Evolutionary conservation across 1,140 invertebrate genomes (phyloP).

Genomic region (Gonioctena quinquepunctata): DNA sequence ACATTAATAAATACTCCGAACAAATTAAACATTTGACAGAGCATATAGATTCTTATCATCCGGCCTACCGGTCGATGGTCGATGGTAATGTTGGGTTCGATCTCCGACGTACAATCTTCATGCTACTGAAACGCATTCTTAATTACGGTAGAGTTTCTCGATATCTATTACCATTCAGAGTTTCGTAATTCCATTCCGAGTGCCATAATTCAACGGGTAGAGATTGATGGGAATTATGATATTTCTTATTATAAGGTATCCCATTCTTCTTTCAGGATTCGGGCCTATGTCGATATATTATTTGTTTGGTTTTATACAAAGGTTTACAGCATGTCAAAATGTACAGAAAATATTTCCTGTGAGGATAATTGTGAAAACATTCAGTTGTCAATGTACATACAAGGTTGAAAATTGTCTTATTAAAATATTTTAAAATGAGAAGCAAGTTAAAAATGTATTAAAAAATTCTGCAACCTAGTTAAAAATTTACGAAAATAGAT

Average conservation of each 20-base stretch:
- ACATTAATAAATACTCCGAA: slow-evolving; percentile 50
- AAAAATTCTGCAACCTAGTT: no score
- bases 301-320: no score
- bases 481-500: no score
- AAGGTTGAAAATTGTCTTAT: no score
- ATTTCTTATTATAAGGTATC: background rate
- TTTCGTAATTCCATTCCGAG: background rate
- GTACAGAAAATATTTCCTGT: no score
- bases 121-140: slow-evolving; percentile 21
- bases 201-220: background rate
- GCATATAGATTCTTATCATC: slow-evolving; percentile 44
- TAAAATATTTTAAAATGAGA: no score
- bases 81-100: slow-evolving; percentile 35
- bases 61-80: slow-evolving; percentile 37
- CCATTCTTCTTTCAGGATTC: no score
- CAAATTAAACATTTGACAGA: slow-evolving; percentile 52
- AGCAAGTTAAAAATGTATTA: no score
- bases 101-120: slow-evolving; percentile 32
- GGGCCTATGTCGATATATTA: no score
- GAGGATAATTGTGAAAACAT: no score
- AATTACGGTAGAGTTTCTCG: background rate
- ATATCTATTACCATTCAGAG: background rate
- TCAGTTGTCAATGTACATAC: no score
- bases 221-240: background rate
- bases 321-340: no score